Conservation (phyloP, 2,888 invertebrate species). For the Tetragnatha montana region DNA sequence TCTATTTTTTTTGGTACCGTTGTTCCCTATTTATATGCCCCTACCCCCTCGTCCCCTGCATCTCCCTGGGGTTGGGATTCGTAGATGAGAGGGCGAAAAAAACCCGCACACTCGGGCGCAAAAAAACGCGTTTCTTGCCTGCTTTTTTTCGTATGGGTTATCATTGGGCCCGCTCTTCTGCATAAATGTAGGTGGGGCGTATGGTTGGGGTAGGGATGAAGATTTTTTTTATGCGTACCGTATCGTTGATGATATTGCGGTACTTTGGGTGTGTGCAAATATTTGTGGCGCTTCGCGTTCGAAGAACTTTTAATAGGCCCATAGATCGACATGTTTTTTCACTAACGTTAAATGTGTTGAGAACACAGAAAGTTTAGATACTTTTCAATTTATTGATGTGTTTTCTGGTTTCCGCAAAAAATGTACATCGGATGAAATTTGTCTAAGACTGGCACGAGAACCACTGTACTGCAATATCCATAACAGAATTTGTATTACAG, state of each 20-base stretch:
- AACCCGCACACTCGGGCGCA: conserved; percentile 35
- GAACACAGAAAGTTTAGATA: too few species aligned
- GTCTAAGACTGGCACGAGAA: too few species aligned
- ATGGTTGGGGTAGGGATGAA: background rate
- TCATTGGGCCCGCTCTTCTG: conserved; percentile 49
- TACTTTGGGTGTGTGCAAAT: background rate
- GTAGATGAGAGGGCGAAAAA: conserved; percentile 57
- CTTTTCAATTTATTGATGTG: too few species aligned
- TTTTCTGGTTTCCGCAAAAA: too few species aligned
- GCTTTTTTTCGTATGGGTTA: conserved; percentile 54
- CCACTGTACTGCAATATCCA: too few species aligned
- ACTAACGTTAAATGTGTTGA: background rate
- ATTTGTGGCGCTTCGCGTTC: background rate
- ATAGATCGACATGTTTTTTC: background rate
- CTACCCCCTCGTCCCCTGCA: conserved; percentile 48
- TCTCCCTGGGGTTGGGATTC: conserved; percentile 67
- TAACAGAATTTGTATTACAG: too few species aligned
- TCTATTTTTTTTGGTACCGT: conserved; percentile 59
- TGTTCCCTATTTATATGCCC: conserved; percentile 63
- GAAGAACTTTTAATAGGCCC: background rate
- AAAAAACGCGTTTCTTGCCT: conserved; percentile 57
- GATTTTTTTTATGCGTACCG: background rate
- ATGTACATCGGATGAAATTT: too few species aligned
- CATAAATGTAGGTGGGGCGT: conserved; percentile 62
- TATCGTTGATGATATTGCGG: background rate